Percentiles rank a stretch among this genome's conserved stretches.
Evolutionary conservation across 2,888 invertebrate species (phyloP).

Genomic region (Tetranychus truncatus): DNA sequence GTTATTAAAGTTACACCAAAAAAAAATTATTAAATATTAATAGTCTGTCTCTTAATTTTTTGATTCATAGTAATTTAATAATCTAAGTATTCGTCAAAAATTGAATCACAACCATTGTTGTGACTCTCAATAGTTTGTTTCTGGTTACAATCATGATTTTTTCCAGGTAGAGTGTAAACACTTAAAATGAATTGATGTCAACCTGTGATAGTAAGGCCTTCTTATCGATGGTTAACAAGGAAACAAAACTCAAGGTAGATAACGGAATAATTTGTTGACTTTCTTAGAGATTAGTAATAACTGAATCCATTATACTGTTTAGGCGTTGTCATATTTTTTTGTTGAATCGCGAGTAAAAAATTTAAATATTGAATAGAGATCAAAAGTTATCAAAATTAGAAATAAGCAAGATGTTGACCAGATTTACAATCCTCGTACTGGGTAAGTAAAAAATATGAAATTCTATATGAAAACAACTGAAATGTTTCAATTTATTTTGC

Average conservation of each 20-base stretch:
- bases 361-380: neutral
- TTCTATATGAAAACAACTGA: no score
- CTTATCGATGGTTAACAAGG: neutral
- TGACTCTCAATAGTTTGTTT: no score
- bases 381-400: neutral
- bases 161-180: neutral
- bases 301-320: neutral
- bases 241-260: neutral
- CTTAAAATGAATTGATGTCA: neutral
- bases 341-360: neutral
- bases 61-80: no score
- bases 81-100: no score
- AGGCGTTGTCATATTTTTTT: neutral
- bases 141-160: neutral
- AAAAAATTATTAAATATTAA: no score
- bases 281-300: neutral
- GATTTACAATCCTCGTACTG: neutral
- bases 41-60: no score
- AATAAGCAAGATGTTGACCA: neutral
- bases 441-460: neutral
- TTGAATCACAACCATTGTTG: no score
- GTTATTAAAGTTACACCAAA: no score
- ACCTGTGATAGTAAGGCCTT: neutral
- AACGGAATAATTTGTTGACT: neutral
- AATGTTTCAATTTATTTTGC: neutral